Evolutionary conservation across 1,140 invertebrate genomes (phyloP), one percentile per base, ranked within the genome.

Genomic region (Ips typographus): DNA sequence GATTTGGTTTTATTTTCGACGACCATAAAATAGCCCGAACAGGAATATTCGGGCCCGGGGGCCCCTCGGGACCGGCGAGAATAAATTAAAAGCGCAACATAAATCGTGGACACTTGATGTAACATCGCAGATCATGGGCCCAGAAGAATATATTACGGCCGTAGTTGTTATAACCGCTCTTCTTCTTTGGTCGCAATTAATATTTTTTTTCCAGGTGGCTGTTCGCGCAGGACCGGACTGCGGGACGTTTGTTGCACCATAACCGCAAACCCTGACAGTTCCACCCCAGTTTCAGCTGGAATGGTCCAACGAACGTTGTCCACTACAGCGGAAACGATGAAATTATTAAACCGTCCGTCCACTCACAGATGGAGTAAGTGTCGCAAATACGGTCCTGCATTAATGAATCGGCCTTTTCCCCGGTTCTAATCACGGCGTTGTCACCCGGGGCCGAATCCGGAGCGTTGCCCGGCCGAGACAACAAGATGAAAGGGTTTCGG

Each of bases 71-170:
- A 56, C 65, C 65, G 65, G 55, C 67, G 51, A 63, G 67, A 69
- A 69, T 69, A 69, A 69, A 69, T 69, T 69, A 69, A 69, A 69
- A 63, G 67, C 51, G 59, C 67, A 64, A 62, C 61, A 69, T 69
- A 69, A 69, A 69, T 69, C 59, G 67, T 69, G 59, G 67, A 69
- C 67, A 69, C 67, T 69, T 69, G 67, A 69, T 69, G 67, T 68
- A 60, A 68, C 65, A 68, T 68, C 67, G 67, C 59, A 64, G 67
- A 69, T 69, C 67, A 69, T 22, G 67, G 52, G 47, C 61, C 51
- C 47, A 59, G 67, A 64, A 64, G 67, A 69, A 69, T 69, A 69
- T 69, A 69, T 69, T 69, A 69, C 60, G 66, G 43, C 65, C 65
- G 65, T 42, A 62, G 66, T 22, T 22, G 22, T 68, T 69, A 69